Percentiles rank a stretch among this genome's conserved stretches.
Evolutionary conservation across 2,113 vertebrate genomes (phyloP).

Genomic region (Canis aureus): DNA sequence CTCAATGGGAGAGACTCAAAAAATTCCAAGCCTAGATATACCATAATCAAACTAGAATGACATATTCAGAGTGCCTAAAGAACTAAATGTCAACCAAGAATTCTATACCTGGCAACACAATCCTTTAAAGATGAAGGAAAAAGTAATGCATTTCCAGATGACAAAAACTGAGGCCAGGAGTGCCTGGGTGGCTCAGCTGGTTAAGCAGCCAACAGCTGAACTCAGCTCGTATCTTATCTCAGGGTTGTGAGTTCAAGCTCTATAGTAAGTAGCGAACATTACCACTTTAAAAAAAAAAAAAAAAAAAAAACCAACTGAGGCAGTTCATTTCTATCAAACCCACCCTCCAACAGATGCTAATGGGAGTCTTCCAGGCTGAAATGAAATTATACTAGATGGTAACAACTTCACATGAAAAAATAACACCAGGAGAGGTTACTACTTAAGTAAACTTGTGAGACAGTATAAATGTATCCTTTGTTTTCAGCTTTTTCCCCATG

Average conservation of each 20-base stretch:
- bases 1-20: not conserved
- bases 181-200: no score
- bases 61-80: not conserved
- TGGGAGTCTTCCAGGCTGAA: not conserved
- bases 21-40: not conserved
- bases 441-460: not conserved
- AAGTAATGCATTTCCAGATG: not conserved
- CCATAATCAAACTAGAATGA: not conserved
- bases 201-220: no score
- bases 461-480: not conserved
- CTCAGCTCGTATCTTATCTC: no score
- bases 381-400: not conserved
- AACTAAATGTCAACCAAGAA: slow-evolving; percentile 20
- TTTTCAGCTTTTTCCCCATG: not conserved
- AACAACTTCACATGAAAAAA: not conserved
- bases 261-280: no score
- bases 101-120: not conserved
- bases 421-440: not conserved
- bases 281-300: no score
- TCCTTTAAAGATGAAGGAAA: slow-evolving; percentile 7
- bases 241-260: no score
- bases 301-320: not conserved
- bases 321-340: not conserved
- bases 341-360: not conserved
- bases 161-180: not conserved